These are phyloP conservation scores for Gambusia affinis DNA, from an alignment of 2,113 vertebrate species.

Conservation along the genomic window DNA sequence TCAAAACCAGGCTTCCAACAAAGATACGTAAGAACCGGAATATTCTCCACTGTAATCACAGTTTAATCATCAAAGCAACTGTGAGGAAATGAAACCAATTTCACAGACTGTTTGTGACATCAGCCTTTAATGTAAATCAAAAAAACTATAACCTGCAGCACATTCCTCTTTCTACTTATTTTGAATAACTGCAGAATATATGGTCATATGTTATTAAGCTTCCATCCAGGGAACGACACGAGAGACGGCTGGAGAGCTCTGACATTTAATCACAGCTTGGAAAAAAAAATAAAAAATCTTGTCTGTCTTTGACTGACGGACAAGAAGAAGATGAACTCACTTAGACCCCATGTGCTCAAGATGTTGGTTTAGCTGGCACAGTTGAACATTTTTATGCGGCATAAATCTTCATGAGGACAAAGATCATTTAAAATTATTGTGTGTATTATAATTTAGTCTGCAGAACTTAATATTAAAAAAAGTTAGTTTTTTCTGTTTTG, in stretches of 20 bases:
- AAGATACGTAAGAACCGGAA: constrained; percentile 1
- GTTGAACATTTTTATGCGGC: constrained; percentile 10
- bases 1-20: constrained; percentile 19
- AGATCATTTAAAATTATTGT: not conserved
- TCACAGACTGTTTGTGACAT: constrained; percentile 8
- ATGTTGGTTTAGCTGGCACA: constrained; percentile 44
- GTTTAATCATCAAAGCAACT: constrained; percentile 5
- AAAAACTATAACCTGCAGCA: constrained; percentile 15
- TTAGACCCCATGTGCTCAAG: constrained; percentile 41
- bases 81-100: constrained; percentile 10
- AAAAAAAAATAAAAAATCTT: constrained; percentile 17
- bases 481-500: not conserved
- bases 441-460: not conserved
- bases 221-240: constrained; percentile 37
- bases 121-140: constrained; percentile 1
- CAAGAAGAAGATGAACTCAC: constrained; percentile 49
- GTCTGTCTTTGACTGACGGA: constrained; percentile 53
- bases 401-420: constrained; percentile 36
- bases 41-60: constrained; percentile 4
- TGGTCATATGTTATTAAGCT: constrained; percentile 33
- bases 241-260: constrained; percentile 37
- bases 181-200: constrained; percentile 9
- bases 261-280: constrained; percentile 58
- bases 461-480: not conserved
- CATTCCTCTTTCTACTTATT: constrained; percentile 12